Base-by-base conservation (phyloP, 2,113 vertebrate genomes). In the Lamprologus lemairii region DNA sequence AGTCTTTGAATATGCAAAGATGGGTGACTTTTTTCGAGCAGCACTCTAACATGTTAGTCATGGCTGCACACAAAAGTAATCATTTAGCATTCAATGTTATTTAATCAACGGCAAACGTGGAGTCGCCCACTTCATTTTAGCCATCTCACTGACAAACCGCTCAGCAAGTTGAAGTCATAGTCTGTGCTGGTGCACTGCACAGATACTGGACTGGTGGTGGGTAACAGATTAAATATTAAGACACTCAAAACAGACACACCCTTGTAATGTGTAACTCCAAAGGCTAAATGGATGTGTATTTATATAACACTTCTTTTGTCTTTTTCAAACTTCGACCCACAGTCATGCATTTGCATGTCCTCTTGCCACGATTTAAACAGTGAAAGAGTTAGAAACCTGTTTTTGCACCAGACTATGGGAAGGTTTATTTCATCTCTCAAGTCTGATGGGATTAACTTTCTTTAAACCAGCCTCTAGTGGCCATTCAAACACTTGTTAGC, bases 381-480 rank as follows among this genome's bases (percentile, higher is more conserved):
- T 9, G 14, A 71, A 71, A 42, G 0, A 71, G 37, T 23, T 7
- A 45, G 14, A 73, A 73, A 73, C 40, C 37, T 17, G 68, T 73
- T 73, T 45, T 45, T 73, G 8, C 4, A 47, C 40, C 68, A 26
- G 21, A 9, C 68, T 14, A 45, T 26, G 40, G 3, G n/a, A 73
- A 73, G 0, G 4, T 73, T 63, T 33, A 33, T 63, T 33, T 63
- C 5, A 33, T 33, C 28, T 63, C 28, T 33, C 14, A 33, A 31
- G 57, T 31, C 28, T 60, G 28, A 19, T 0, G 14, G 26, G 57
- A 58, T 17, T 58, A 31, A 58, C 7, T 14, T 31, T 16, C 57
- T 58, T 58, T 45, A 45, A 73, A 73, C 0, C 40, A 26, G 68
- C 68, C 14, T 26, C 40, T 7, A 73, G 21, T 0, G 21, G 21